Evolutionary conservation across 1,140 invertebrate genomes (phyloP).

Genomic region (Bombyx mori): DNA sequence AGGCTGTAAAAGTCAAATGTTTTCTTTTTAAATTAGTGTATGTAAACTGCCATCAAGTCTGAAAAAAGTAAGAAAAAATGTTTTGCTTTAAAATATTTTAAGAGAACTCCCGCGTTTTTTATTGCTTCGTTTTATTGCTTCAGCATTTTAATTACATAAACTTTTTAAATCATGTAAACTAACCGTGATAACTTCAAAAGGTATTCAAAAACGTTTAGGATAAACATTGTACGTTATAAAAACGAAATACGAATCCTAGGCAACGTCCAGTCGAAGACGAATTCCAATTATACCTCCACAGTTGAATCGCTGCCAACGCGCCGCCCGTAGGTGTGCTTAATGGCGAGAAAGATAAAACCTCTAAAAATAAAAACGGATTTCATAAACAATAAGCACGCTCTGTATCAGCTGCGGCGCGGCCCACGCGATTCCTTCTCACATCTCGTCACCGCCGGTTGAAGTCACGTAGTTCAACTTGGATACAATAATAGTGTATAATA

Average conservation of each 20-base stretch:
- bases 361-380: constrained; percentile 50
- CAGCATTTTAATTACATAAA: too few species aligned
- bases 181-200: too few species aligned
- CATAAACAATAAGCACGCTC: constrained; percentile 60
- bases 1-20: too few species aligned
- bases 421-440: constrained; percentile 25
- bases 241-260: constrained; percentile 26
- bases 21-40: too few species aligned
- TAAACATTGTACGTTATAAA: constrained; percentile 1
- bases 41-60: too few species aligned
- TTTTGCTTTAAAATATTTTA: too few species aligned
- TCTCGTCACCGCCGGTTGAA: constrained; percentile 13
- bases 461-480: too few species aligned
- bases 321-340: constrained; percentile 47
- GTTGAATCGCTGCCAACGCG: constrained; percentile 52
- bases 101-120: too few species aligned
- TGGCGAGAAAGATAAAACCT: constrained; percentile 61
- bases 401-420: constrained; percentile 5
- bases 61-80: too few species aligned
- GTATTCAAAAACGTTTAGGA: neutral
- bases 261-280: constrained; percentile 21
- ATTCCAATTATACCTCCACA: constrained; percentile 56
- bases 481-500: too few species aligned
- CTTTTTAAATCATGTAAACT: too few species aligned
- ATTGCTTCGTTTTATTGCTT: too few species aligned